Percentiles rank a stretch among this genome's conserved stretches.
phyloP scores from a whole-genome alignment of 2,797 vertebrate genomes.

The Galaxias olidus region DNA sequence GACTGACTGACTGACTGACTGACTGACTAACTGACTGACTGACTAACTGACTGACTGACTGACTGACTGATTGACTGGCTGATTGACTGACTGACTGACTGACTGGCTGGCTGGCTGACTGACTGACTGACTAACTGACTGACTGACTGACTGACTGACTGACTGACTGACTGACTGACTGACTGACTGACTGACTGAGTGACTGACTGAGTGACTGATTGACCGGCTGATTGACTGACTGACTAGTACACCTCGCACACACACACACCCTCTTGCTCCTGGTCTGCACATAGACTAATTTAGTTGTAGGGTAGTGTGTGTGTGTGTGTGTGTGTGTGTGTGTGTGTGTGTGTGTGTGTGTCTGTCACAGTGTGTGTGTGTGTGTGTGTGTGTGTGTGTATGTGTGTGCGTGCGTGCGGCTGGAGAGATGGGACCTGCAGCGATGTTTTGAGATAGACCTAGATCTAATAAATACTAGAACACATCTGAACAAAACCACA shows the following conservation, averaged over 20 bases:
- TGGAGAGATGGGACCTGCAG: constrained; percentile 33
- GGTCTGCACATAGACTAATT: too few species aligned
- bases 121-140: too few species aligned
- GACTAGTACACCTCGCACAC: constrained; percentile 6
- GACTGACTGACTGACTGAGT: too few species aligned
- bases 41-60: too few species aligned
- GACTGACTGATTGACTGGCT: too few species aligned
- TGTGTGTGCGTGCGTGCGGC: constrained; percentile 7
- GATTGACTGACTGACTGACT: too few species aligned
- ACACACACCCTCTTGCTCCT: too few species aligned
- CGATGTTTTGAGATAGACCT: constrained; percentile 21
- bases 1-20: too few species aligned
- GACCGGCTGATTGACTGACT: too few species aligned
- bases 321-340: neutral
- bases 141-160: neutral
- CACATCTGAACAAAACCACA: constrained; percentile 34
- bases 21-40: too few species aligned
- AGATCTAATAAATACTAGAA: constrained; percentile 40
- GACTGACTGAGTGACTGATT: too few species aligned
- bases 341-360: constrained; percentile 6
- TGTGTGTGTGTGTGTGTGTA: neutral
- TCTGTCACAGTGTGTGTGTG: constrained; percentile 4
- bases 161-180: neutral
- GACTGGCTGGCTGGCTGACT: too few species aligned
- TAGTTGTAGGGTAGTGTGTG: neutral